phyloP scores from a whole-genome alignment of 2,797 vertebrate genomes.

The Malurus leucopterus region DNA sequence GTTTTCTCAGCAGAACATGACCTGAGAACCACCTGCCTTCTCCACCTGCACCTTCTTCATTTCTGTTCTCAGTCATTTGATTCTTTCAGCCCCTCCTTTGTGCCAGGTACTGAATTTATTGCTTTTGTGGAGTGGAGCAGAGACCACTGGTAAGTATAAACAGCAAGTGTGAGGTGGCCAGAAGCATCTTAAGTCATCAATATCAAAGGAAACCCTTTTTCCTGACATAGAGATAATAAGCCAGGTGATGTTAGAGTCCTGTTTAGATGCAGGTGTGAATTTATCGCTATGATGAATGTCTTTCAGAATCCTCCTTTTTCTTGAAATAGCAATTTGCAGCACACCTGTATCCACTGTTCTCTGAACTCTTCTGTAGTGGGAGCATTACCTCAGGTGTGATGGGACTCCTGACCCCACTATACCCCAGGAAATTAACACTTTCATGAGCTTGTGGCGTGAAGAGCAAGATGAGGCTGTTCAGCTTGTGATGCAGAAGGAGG shows the following conservation, averaged over 20 bases:
- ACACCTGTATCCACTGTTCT: neutral
- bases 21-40: neutral
- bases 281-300: neutral
- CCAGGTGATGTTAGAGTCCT: neutral
- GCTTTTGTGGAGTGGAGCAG: neutral
- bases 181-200: neutral
- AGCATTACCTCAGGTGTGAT: slow-evolving; percentile 82
- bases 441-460: slow-evolving; percentile 85
- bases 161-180: neutral
- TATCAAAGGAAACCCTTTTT: neutral
- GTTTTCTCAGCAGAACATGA: neutral
- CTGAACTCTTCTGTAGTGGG: slow-evolving; percentile 78
- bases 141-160: neutral
- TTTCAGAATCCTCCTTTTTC: neutral
- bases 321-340: neutral
- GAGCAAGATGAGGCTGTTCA: slow-evolving; percentile 72
- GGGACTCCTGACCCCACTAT: slow-evolving; percentile 82
- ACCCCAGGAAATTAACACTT: slow-evolving; percentile 84
- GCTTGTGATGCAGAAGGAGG: slow-evolving; percentile 74
- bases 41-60: neutral
- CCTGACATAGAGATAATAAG: neutral
- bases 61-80: neutral
- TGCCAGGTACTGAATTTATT: neutral
- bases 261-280: neutral
- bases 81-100: neutral